Evolutionary conservation across 2,888 invertebrate species (phyloP).

Genomic region (Eretmocerus hayati): DNA sequence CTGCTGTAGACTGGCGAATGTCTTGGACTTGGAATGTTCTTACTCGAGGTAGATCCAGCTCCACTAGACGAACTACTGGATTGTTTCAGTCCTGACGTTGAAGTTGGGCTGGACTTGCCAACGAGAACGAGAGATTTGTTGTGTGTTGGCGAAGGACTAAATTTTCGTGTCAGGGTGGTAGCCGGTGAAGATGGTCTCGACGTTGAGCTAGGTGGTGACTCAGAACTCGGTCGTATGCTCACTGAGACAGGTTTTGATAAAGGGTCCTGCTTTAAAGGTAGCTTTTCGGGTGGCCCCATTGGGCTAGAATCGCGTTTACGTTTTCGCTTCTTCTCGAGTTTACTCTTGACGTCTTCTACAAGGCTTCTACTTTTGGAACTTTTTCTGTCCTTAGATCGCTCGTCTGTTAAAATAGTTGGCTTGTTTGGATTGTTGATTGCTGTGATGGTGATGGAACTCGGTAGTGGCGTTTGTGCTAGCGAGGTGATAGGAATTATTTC

Average conservation of each 20-base stretch:
- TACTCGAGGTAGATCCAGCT: constrained; percentile 49
- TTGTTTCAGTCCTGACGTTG: constrained; percentile 31
- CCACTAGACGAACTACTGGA: constrained; percentile 21
- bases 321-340: constrained; percentile 63
- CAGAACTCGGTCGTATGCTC: constrained; percentile 61
- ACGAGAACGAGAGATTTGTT: constrained; percentile 60
- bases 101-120: constrained; percentile 52
- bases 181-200: constrained; percentile 60
- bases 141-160: constrained; percentile 53
- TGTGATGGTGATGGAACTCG: constrained; percentile 81
- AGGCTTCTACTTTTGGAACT: constrained; percentile 42
- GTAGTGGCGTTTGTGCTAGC: constrained; percentile 57
- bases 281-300: constrained; percentile 70
- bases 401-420: constrained; percentile 23
- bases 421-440: constrained; percentile 60
- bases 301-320: constrained; percentile 71
- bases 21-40: constrained; percentile 59
- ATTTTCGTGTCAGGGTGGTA: constrained; percentile 54
- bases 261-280: constrained; percentile 67
- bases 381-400: constrained; percentile 47
- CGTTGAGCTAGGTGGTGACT: constrained; percentile 52
- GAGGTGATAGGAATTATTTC: constrained; percentile 77
- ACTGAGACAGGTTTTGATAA: constrained; percentile 66
- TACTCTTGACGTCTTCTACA: constrained; percentile 46
- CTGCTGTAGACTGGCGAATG: constrained; percentile 72